Base-by-base conservation (phyloP, 1,140 invertebrate species). In the Brachionus angularis region DNA sequence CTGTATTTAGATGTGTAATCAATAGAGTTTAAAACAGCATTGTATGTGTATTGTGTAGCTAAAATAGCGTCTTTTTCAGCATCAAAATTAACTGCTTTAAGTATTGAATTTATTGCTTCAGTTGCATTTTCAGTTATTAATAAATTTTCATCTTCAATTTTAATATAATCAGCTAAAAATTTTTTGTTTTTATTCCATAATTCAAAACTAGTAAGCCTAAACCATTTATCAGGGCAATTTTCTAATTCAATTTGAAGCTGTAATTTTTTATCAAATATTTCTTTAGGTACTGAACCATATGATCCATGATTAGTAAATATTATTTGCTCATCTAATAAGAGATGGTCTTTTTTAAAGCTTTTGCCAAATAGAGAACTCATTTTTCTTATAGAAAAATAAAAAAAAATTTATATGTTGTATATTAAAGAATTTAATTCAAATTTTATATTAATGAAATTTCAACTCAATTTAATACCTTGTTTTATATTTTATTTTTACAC, bases 281-380 rank as follows among this genome's bases (percentile, higher is more conserved):
- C 16, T 31, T 46, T 46, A 1, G 58, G 58, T 16, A 29, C 25
- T 14, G 23, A 16, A 16, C 58, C 58, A 47, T 64, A 64, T 10
- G 39, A 46, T 18, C 58, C 58, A 64, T 64, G 58, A 47, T 64
- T 64, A 16, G n/a, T 18, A 31, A 33, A 64, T 5, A 21, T 31
- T 8, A 47, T 8, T 8, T 64, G 14, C 8, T 33, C n/a, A 64
- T 64, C 18, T 18, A 64, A 31, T 14, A 39, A 23, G n/a, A 46
- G 47, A 29, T 21, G 25, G 1, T 64, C 58, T 27, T 8, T 5
- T 46, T 46, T 46, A 18, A 27, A 25, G 29, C 47, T 46, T 2
- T 16, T 1, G 10, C 58, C 58, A 47, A 64, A 64, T 33, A 39
- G 16, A 3, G 5, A 23, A 49, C 21, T 49, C 46, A 49, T 49